Evolutionary conservation across 2,113 vertebrate genomes (phyloP), one percentile per base, ranked within the genome.

Genomic region (Saguinus midas): DNA sequence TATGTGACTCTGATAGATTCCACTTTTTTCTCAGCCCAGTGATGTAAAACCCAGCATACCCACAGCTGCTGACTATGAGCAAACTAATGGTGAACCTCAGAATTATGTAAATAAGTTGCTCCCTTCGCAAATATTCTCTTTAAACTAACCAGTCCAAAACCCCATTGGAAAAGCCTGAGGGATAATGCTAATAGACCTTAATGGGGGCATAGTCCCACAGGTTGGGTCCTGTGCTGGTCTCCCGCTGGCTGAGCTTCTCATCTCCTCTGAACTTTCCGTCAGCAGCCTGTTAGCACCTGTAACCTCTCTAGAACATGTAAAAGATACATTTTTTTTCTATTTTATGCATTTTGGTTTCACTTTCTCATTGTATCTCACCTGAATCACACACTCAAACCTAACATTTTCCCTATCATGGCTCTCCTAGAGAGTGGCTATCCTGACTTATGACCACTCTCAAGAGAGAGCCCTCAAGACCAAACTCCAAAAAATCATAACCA

Each of bases 101-200:
- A 50, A 3, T 80, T 48, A 52, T 1, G 18, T 27, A 50, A 84
- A 40, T 82, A 11, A 52, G 10, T 58, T 76, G 3, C 29, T 17
- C 57, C 13, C 11, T 45, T 85, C 23, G 45, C 3, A 16, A 5
- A 9, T 37, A 8, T 73, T 43, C 73, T 68, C 78, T 50, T 58
- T 52, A 75, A 50, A 40, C 6, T 73, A 32, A 7, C 5, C 6
- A 23, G 17, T 43, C 9, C 3, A 37, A 4, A 52, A 29, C n/a
- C 20, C 13, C 35, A 12, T n/a, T 11, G n/a, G 86, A 3, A 61
- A 43, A 37, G 1, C 40, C 52, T 58, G 11, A 27, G 4, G 21
- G 35, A 11, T 32, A 57, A 45, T 0, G 1, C 8, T 6, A 10
- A 2, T 3, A 18, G 37, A 52, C 18, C 23, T 40, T 40, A 50